Evolutionary conservation across 2,888 invertebrate species (phyloP).

Genomic region (Thysanoteuthis rhombus): DNA sequence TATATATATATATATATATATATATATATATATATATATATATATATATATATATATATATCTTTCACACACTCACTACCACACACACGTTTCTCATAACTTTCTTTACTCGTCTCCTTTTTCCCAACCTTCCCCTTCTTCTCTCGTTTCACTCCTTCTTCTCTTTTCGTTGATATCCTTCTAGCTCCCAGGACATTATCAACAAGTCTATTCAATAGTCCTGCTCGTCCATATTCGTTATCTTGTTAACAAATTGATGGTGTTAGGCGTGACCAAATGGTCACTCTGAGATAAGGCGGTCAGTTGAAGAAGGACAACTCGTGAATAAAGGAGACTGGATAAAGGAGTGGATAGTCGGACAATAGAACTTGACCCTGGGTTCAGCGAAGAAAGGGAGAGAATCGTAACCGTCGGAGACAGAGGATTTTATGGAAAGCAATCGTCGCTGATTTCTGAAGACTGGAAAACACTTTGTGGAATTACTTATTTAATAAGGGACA

Average conservation of each 20-base stretch:
- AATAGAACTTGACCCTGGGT: background rate
- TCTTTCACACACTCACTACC: too few species aligned
- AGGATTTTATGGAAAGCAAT: background rate
- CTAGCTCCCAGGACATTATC: background rate
- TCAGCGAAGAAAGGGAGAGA: background rate
- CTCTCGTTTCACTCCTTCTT: too few species aligned
- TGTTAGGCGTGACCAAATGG: background rate
- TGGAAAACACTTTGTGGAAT: background rate
- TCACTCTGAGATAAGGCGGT: background rate
- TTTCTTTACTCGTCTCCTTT: background rate
- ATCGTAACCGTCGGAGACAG: background rate
- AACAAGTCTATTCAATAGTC: background rate
- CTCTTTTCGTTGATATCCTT: too few species aligned
- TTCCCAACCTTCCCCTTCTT: background rate
- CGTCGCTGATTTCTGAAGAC: background rate
- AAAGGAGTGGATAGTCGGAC: background rate
- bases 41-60: too few species aligned
- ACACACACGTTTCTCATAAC: too few species aligned
- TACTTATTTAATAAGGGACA: background rate
- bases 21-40: too few species aligned
- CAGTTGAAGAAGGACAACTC: background rate
- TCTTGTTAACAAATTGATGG: slow-evolving; percentile 12
- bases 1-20: too few species aligned
- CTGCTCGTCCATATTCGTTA: background rate
- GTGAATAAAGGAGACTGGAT: background rate